A percentile compares a stretch with the other conserved stretches of the same genome.
phyloP scores from a whole-genome alignment of 1,140 invertebrate species.

The Papilio polyxenes region DNA sequence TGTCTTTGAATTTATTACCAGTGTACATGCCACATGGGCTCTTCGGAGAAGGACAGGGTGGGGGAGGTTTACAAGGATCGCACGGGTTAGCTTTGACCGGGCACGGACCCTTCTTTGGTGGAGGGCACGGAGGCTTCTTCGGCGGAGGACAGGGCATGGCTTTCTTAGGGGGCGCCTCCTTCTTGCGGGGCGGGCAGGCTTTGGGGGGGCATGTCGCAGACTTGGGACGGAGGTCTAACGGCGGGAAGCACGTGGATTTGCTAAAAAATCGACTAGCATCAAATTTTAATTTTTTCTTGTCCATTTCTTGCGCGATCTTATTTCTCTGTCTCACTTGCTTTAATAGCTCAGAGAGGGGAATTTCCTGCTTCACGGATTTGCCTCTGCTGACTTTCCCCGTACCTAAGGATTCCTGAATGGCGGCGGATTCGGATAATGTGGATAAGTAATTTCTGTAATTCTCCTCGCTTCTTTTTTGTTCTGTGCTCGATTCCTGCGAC shows the following conservation, averaged over 20 bases:
- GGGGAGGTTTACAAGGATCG: background rate
- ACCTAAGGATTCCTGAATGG: background rate
- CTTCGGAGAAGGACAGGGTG: background rate
- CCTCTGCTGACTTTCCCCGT: background rate
- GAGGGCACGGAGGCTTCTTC: background rate
- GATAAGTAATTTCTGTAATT: background rate
- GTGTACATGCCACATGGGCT: background rate
- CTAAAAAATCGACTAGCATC: background rate
- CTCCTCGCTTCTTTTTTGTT: background rate
- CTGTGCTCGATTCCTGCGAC: background rate
- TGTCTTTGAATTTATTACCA: constrained; percentile 26
- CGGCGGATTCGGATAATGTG: background rate
- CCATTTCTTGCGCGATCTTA: constrained; percentile 16
- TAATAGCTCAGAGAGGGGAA: constrained; percentile 20
- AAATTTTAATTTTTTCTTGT: constrained; percentile 2
- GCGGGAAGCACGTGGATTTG: constrained; percentile 8
- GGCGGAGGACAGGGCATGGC: constrained; percentile 22
- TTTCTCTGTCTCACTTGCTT: background rate
- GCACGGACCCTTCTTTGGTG: background rate
- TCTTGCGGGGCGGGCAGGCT: background rate
- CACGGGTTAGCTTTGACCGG: background rate
- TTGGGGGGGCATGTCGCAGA: constrained; percentile 1
- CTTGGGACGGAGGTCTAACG: constrained; percentile 9
- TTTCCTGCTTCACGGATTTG: background rate
- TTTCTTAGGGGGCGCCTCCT: background rate